Base-by-base conservation (phyloP, 2,888 invertebrate species). In the Pachycephus smyrnensis region DNA sequence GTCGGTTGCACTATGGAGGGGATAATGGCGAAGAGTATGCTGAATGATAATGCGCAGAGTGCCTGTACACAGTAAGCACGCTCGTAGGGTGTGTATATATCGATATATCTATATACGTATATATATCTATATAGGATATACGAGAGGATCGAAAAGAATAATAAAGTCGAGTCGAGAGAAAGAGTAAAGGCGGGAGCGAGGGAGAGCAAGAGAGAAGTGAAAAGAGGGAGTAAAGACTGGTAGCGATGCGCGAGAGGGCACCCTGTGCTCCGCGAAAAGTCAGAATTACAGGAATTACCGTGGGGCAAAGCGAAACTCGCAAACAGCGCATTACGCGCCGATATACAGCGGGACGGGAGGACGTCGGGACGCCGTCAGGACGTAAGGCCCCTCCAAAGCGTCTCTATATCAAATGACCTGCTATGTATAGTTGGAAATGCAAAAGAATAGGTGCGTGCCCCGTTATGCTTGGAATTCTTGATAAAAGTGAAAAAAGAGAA, bases 281-380 rank as follows among this genome's bases (percentile, higher is more conserved):
- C 90, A 85, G 88, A 90, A 91, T 91, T 91, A 90, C 84, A 85
- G 85, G 89, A 89, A 90, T 90, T 90, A 89, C 86, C 84, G 83
- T 83, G 79, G 79, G 86, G 86, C 84, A 82, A 83, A 83, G 79
- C 75, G 76, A 83, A 75, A 81, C 85, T 82, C 82, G 84, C 87
- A 86, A 86, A 83, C 84, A 84, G 81, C 82, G 81, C 83, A 85
- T 86, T 85, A 85, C 84, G 84, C 81, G 79, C 71, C 79, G 81
- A 80, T 84, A 77, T 79, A 81, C 69, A 75, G 69, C 69, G 36
- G 11, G 11, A 36, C 36, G 36, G 36, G 11, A 36, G 37, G 37
- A 11, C 37, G 55, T 55, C 55, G 55, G 23, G 55, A 55, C 55
- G 55, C 23, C 55, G 55, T 55, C 55, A 9, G 9, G 23, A 23